Base-by-base conservation (phyloP, 2,797 vertebrate species). In the Emydoidea blandingii region DNA sequence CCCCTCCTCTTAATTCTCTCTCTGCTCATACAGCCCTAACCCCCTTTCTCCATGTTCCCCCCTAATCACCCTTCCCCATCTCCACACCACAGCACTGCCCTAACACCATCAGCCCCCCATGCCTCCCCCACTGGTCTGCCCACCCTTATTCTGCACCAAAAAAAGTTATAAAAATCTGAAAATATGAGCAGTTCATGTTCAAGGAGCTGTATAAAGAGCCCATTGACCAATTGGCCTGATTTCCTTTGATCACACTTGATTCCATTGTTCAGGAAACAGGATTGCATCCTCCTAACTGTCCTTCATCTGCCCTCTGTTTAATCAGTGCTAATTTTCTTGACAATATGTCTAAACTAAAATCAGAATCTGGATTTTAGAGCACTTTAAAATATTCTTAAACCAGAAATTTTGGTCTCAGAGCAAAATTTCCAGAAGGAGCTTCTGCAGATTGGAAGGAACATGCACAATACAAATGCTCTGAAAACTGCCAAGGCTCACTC, bases 341-440 rank as follows among this genome's bases (percentile, higher is more conserved):
- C 81, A 89, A 7, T 12, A 88, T 93, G 95, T 93, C 94, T 90
- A 91, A 94, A 96, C 90, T 95, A 92, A 95, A 86, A 83, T 2
- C 27, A n/a, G 41, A 59, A 79, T 49, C 59, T 90, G 86, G 74
- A 44, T 95, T 96, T 90, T 90, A 18, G 52, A 93, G 83, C 85
- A 52, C 85, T 83, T 44, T n/a, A 81, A 74, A 4, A 5, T 79
- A 82, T 82, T 78, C 25, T 93, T 49, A 86, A 93, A 83, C 12
- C 41, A 76, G 87, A 93, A 92, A 86, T 57, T 79, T 81, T 2
- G 12, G 65, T 68, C 2, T 88, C 87, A 91, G 83, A 74, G 8
- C 7, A 44, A 27, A 76, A 76, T 6, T 44, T 47, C 82, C 90
- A 87, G 87, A 95, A 86, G 47, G 65, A 27, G 1, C 11, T 80